Evolutionary conservation across 2,888 invertebrate genomes (phyloP).

Genomic region (Agriotes lineatus): DNA sequence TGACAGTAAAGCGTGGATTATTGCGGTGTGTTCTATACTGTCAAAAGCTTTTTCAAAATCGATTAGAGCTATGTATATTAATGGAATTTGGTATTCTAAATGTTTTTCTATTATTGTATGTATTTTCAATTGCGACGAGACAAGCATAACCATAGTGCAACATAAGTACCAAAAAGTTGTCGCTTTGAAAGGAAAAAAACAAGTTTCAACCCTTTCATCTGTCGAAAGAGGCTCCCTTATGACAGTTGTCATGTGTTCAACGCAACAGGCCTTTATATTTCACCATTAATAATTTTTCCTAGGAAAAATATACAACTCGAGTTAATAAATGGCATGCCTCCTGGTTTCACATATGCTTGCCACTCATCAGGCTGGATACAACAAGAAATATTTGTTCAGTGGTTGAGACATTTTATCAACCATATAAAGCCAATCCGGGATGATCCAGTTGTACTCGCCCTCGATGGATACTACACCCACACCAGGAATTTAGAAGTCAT

Average conservation of each 20-base stretch:
- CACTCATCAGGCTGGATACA: conserved; percentile 48
- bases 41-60: too few relatives aligned
- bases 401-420: conserved; percentile 44
- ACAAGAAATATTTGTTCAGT: conserved; percentile 45
- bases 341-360: conserved; percentile 50
- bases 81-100: too few relatives aligned
- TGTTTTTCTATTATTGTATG: too few relatives aligned
- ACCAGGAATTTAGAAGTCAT: conserved; percentile 42
- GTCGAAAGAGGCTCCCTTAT: conserved; percentile 12
- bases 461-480: too few relatives aligned
- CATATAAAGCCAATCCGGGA: conserved; percentile 37
- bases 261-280: background rate
- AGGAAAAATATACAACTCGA: conserved; percentile 55
- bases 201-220: background rate
- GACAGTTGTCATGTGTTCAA: conserved; percentile 8
- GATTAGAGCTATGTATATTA: too few relatives aligned
- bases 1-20: too few relatives aligned
- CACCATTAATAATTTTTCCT: conserved; percentile 44
- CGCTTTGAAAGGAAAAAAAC: too few relatives aligned
- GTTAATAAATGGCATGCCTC: conserved; percentile 55
- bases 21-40: too few relatives aligned
- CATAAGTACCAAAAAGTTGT: too few relatives aligned
- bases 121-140: background rate
- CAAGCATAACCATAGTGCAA: too few relatives aligned
- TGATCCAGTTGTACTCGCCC: conserved; percentile 45